Evolutionary conservation across 2,888 invertebrate species (phyloP).

Genomic region (Stenodera caucasica): DNA sequence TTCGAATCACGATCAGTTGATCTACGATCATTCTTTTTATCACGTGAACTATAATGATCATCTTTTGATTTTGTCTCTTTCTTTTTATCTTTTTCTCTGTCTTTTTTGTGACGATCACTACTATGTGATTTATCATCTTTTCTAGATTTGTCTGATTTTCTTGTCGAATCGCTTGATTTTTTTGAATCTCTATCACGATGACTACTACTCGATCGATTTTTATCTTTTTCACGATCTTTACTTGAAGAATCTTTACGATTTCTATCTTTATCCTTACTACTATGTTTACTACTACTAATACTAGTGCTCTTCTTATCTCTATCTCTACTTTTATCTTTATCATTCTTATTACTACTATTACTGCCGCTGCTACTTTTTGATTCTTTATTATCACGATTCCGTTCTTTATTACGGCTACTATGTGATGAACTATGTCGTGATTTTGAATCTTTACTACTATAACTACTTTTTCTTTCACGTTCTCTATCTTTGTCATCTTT

Average conservation of each 20-base stretch:
- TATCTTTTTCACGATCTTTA: conserved; percentile 33
- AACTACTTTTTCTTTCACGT: conserved; percentile 12
- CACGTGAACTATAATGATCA: conserved; percentile 71
- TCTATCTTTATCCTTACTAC: conserved; percentile 31
- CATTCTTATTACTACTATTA: conserved; percentile 53
- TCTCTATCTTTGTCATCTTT: conserved; percentile 49
- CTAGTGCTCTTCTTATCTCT: conserved; percentile 25
- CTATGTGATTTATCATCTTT: conserved; percentile 40
- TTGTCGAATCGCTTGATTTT: conserved; percentile 42
- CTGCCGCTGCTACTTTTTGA: conserved; percentile 34
- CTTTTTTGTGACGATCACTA: conserved; percentile 34
- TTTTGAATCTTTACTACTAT: conserved; percentile 24
- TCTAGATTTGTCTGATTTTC: conserved; percentile 28
- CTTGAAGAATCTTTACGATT: conserved; percentile 30
- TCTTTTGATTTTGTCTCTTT: conserved; percentile 61
- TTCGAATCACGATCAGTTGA: conserved; percentile 81
- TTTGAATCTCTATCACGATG: conserved; percentile 40
- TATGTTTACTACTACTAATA: conserved; percentile 45
- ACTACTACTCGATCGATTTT: conserved; percentile 33
- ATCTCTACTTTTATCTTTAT: conserved; percentile 42
- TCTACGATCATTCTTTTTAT: conserved; percentile 66
- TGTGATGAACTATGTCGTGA: conserved; percentile 19
- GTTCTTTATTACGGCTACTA: conserved; percentile 31
- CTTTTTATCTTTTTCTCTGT: conserved; percentile 40
- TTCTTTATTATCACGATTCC: conserved; percentile 33